Evolutionary conservation across 2,888 invertebrate genomes (phyloP).

Genomic region (Merodon equestris): DNA sequence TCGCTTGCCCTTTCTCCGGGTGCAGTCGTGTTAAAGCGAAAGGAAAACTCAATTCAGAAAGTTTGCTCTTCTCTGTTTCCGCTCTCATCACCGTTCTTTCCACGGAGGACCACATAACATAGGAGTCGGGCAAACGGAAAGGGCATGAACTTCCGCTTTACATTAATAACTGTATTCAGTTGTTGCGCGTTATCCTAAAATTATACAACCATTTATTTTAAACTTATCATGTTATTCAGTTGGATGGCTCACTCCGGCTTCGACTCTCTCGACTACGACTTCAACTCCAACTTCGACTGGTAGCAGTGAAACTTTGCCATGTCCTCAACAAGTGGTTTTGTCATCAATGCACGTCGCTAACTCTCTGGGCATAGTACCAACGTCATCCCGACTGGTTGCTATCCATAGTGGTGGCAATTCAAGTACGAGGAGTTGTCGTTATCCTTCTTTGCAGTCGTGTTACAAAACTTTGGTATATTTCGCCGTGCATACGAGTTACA

Average conservation of each 20-base stretch:
- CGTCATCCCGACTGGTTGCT: neutral
- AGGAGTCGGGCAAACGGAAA: conserved; percentile 44
- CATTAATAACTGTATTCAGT: conserved; percentile 66
- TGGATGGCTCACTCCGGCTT: conserved; percentile 45
- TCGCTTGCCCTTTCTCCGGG: neutral
- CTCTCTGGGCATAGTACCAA: neutral
- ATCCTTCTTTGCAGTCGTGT: conserved; percentile 12
- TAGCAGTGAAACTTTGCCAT: conserved; percentile 53
- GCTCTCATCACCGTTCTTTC: conserved; percentile 24
- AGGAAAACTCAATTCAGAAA: conserved; percentile 75
- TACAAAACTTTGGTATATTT: conserved; percentile 27
- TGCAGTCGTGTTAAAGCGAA: conserved; percentile 53
- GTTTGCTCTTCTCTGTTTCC: conserved; percentile 73
- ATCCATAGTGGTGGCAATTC: neutral
- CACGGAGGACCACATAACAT: neutral
- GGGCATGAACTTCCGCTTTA: conserved; percentile 62
- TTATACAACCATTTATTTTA: conserved; percentile 66
- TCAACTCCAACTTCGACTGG: conserved; percentile 10
- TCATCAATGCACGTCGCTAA: conserved; percentile 41
- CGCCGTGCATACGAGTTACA: neutral
- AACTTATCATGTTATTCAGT: conserved; percentile 66
- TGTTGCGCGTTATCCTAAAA: conserved; percentile 66
- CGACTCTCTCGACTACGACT: too few species aligned
- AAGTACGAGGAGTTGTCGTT: conserved; percentile 9
- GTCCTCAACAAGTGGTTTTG: conserved; percentile 62